phyloP scores from a whole-genome alignment of 2,888 invertebrate species.

The Tipula confusa region DNA sequence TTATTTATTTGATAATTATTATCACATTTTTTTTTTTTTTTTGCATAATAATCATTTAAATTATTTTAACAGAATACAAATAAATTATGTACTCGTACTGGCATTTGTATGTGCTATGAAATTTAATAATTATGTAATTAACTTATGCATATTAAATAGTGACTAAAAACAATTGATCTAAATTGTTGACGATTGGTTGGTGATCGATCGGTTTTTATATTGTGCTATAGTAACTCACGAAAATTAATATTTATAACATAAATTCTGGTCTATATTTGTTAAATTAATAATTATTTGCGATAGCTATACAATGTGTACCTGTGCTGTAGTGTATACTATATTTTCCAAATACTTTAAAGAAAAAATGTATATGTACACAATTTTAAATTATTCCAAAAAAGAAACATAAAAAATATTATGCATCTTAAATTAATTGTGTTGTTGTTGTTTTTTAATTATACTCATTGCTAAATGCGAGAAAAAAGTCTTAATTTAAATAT shows the following conservation, averaged over 20 bases:
- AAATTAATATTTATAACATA: too few relatives aligned
- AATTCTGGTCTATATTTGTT: too few relatives aligned
- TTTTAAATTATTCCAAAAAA: neutral
- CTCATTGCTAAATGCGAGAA: neutral
- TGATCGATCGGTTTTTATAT: too few relatives aligned
- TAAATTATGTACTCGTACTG: neutral
- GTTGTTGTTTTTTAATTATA: neutral
- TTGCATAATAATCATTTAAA: neutral
- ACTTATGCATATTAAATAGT: neutral
- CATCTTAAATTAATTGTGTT: slow-evolving; percentile 13
- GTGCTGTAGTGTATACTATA: too few relatives aligned
- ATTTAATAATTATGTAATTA: neutral
- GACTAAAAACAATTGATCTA: neutral
- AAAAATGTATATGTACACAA: too few relatives aligned
- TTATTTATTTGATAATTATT: neutral
- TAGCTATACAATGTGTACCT: too few relatives aligned
- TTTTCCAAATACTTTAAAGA: too few relatives aligned
- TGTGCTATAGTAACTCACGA: too few relatives aligned
- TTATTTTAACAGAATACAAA: neutral
- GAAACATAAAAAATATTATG: neutral
- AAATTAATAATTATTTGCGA: too few relatives aligned
- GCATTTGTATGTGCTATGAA: too few relatives aligned
- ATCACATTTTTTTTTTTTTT: too few relatives aligned
- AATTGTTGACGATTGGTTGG: neutral
- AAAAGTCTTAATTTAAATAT: neutral